A percentile compares a stretch with the other conserved stretches of the same genome.
These are phyloP conservation scores for Channa striata DNA, from an alignment of 2,797 vertebrate genomes.

Conservation along the genomic window DNA sequence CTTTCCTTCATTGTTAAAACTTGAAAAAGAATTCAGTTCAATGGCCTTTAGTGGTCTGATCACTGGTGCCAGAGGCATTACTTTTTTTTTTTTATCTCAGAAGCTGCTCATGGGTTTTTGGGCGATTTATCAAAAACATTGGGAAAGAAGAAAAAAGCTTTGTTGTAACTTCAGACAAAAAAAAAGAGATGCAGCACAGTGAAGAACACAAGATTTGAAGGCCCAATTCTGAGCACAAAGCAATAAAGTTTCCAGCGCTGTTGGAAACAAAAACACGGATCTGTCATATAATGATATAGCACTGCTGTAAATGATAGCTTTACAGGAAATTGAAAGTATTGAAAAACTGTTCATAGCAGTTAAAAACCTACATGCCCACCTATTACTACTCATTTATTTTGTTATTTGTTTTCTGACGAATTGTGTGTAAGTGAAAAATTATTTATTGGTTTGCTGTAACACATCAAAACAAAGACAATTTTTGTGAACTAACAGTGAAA, in stretches of 20 bases:
- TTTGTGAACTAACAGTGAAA: background rate
- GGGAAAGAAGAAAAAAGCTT: slow-evolving; percentile 13
- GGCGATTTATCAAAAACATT: slow-evolving; percentile 27
- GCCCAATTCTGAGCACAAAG: slow-evolving; percentile 8
- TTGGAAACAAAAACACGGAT: slow-evolving; percentile 12
- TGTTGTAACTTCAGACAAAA: slow-evolving; percentile 26
- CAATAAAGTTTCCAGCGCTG: slow-evolving; percentile 1
- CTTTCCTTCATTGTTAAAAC: slow-evolving; percentile 24
- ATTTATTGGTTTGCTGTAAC: background rate
- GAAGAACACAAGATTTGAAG: slow-evolving; percentile 27
- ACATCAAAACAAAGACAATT: background rate
- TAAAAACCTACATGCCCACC: background rate
- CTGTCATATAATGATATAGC: slow-evolving; percentile 2
- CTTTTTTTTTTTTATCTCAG: slow-evolving; percentile 24
- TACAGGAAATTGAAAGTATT: background rate
- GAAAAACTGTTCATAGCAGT: background rate
- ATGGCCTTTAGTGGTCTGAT: slow-evolving; percentile 24
- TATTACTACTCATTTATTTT: background rate
- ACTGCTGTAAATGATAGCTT: background rate
- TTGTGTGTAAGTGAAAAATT: background rate
- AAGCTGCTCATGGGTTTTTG: slow-evolving; percentile 24
- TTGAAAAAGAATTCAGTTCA: slow-evolving; percentile 24
- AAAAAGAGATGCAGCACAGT: slow-evolving; percentile 7
- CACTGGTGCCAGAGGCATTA: slow-evolving; percentile 23
- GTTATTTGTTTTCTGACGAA: background rate